These are phyloP conservation scores for Physeter macrocephalus DNA, from an alignment of 2,113 vertebrate genomes.

Conservation along the genomic window DNA sequence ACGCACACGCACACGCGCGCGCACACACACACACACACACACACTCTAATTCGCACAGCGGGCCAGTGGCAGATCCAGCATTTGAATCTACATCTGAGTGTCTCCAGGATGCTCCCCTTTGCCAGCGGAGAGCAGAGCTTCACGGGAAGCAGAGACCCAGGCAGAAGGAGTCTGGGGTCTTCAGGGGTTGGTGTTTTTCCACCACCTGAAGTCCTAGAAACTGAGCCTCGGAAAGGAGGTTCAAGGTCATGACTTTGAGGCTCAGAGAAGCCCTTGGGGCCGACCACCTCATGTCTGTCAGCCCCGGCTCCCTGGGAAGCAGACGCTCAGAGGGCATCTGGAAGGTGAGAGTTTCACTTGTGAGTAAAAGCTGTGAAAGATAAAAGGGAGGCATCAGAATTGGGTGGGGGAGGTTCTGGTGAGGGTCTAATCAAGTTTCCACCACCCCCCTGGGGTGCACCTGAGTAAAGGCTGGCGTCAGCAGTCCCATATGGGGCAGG, in stretches of 20 bases:
- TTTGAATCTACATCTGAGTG: background rate
- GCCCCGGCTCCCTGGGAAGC: background rate
- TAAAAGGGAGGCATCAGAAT: too few relatives aligned
- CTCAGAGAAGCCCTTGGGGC: background rate
- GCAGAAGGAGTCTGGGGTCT: background rate
- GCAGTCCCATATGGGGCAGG: too few relatives aligned
- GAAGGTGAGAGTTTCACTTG: background rate
- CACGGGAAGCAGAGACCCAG: background rate
- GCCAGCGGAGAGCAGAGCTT: too few relatives aligned
- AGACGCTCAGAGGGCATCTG: background rate
- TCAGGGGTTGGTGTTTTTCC: background rate
- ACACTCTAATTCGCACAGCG: fast-evolving
- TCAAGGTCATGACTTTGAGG: background rate
- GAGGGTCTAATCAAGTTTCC: background rate
- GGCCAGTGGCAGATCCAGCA: background rate
- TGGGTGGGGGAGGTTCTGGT: background rate
- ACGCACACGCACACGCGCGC: fast-evolving
- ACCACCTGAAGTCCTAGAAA: background rate
- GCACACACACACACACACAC: too few relatives aligned
- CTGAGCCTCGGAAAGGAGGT: background rate
- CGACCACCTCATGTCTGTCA: too few relatives aligned
- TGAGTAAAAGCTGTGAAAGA: background rate
- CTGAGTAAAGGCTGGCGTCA: background rate
- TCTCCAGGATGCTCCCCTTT: too few relatives aligned
- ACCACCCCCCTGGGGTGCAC: background rate